Base-by-base conservation (phyloP, 2,888 invertebrate species). In the Melinaea marsaeus region DNA sequence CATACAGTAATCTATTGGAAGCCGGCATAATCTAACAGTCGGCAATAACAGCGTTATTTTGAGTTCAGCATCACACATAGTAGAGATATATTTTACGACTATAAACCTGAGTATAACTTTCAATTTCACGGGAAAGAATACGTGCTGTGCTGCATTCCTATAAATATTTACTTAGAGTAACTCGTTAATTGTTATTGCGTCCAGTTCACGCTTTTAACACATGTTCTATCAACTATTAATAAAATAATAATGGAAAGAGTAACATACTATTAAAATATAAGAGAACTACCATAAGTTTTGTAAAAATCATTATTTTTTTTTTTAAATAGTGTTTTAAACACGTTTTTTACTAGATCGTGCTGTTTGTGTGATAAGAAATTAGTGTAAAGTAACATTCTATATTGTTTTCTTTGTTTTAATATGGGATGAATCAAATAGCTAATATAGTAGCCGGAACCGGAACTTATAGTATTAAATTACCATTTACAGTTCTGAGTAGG, bases 11-110 rank as follows among this genome's bases (percentile, higher is more conserved):
- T 62, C 60, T 57, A 56, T 58, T 62, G 55, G 58, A 60, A 62
- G 55, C 56, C 37, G 42, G 34, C 33, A 46, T 64, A 62, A 67
- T 65, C 74, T 74, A 77, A 80, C 79, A 75, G 72, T 68, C 68
- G 63, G 69, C 69, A 73, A 73, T 74, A 72, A 72, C 72, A 67
- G 35, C 55, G 76, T 75, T 81, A 80, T 80, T 77, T 79, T 71
- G 66, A 72, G 76, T 79, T 77, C 73, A 79, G 74, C 75, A 78
- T 75, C 73, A 71, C 74, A 71, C 74, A 72, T 73, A 76, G 73
- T 74, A 73, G 13, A 73, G 71, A 74, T 60, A 55, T 61, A 51
- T 58, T 58, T 58, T 34, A 58, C 58, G 58, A 58, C 13, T 58
- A 34, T 11, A 47, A 22, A n/a, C 46, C 45, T 47, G 63, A 61